Percentiles rank a stretch among this genome's conserved stretches.
Evolutionary conservation across 2,888 invertebrate species (phyloP).

Genomic region (Pollenia griseotomentosa): DNA sequence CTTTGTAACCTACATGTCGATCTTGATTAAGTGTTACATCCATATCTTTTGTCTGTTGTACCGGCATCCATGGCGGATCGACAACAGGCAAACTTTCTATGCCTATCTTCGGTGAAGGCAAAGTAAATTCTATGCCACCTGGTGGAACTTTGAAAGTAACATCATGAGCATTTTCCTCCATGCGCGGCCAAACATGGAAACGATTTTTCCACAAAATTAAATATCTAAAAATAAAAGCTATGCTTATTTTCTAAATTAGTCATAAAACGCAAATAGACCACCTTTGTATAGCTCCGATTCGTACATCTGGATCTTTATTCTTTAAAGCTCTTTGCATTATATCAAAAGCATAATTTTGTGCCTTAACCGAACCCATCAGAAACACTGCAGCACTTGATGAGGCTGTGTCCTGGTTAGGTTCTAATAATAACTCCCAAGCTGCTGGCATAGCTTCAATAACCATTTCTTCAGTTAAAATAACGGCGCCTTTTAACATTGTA

Average conservation of each 20-base stretch:
- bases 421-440: constrained; percentile 97
- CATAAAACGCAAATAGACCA: constrained; percentile 76
- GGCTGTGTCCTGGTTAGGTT: constrained; percentile 94
- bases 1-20: constrained; percentile 89
- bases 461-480: constrained; percentile 93
- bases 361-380: constrained; percentile 96
- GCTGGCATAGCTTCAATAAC: constrained; percentile 95
- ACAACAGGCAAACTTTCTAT: constrained; percentile 97
- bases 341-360: constrained; percentile 94
- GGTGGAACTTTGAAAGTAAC: constrained; percentile 98
- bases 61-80: constrained; percentile 99
- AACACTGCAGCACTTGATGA: constrained; percentile 95
- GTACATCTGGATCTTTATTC: constrained; percentile 91
- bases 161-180: constrained; percentile 98
- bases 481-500: constrained; percentile 94
- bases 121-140: constrained; percentile 99
- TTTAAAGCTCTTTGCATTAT: constrained; percentile 95
- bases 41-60: constrained; percentile 99
- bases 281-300: constrained; percentile 93
- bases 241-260: neutral
- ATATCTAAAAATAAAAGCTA: constrained; percentile 86
- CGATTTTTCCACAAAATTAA: constrained; percentile 98
- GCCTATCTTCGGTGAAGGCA: constrained; percentile 99
- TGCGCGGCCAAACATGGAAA: constrained; percentile 99
- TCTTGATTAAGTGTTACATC: constrained; percentile 99